Conservation (phyloP, 2,113 vertebrate species). For the Eclectus roratus region DNA sequence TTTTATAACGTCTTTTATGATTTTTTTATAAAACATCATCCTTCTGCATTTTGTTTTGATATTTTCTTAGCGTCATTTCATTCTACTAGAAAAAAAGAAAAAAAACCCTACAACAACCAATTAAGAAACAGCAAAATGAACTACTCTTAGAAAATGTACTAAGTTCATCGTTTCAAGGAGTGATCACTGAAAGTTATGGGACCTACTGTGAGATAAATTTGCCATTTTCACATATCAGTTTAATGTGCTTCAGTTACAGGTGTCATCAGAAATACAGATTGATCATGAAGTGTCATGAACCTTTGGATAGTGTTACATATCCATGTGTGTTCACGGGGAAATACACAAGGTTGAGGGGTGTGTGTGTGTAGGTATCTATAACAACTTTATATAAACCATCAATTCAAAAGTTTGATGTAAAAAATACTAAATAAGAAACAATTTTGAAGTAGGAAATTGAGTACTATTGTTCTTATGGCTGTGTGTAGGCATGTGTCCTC, state of each 20-base stretch:
- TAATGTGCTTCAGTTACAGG: neutral
- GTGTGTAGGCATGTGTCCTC: neutral
- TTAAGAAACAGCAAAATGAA: neutral
- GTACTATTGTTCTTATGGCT: neutral
- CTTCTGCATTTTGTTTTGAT: neutral
- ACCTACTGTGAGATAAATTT: neutral
- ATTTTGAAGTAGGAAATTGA: neutral
- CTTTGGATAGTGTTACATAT: neutral
- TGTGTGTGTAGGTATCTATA: neutral
- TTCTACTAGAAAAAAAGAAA: neutral
- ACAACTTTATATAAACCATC: neutral
- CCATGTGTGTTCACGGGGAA: neutral
- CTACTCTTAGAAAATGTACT: neutral
- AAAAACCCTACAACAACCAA: neutral
- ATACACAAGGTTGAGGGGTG: neutral
- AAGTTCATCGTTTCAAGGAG: neutral
- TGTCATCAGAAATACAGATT: neutral
- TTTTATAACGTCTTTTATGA: neutral
- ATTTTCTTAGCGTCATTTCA: neutral
- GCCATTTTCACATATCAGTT: neutral
- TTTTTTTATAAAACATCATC: neutral
- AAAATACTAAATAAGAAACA: neutral
- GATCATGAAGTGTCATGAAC: neutral
- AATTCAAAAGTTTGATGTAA: neutral
- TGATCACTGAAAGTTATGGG: neutral